Conservation (phyloP, 1,140 invertebrate species). For the Calliphora vicina region DNA sequence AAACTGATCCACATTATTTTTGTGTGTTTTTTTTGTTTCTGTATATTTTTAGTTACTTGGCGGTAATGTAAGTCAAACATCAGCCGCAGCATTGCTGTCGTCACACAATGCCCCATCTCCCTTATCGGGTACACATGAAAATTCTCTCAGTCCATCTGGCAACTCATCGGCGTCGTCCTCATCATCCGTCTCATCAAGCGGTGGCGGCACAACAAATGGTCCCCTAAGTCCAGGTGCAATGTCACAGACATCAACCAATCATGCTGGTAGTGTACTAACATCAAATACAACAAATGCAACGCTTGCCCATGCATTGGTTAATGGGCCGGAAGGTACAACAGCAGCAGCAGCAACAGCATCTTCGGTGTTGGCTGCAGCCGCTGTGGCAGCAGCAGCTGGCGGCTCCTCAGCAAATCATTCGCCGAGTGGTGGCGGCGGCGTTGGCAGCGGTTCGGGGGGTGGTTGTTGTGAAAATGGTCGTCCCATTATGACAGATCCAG, state of each 20-base stretch:
- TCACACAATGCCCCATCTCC: conserved; percentile 51
- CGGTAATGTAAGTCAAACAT: conserved; percentile 39
- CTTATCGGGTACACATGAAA: conserved; percentile 67
- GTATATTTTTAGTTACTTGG: conserved; percentile 50
- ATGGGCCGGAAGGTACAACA: not conserved
- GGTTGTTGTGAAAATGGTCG: conserved; percentile 91
- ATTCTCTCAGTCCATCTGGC: conserved; percentile 70
- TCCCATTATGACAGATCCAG: conserved; percentile 92
- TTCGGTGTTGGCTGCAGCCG: conserved; percentile 42
- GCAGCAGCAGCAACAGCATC: not conserved
- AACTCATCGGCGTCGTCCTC: conserved; percentile 65
- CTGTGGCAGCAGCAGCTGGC: conserved; percentile 30
- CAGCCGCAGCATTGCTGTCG: conserved; percentile 16
- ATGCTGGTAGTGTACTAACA: conserved; percentile 44
- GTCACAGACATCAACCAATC: conserved; percentile 68
- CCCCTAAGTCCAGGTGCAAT: conserved; percentile 77
- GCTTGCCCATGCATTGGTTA: conserved; percentile 1
- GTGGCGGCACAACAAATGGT: conserved; percentile 64
- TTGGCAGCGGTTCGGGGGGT: not conserved
- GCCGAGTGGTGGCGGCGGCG: conserved; percentile 44
- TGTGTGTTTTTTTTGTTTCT: not conserved
- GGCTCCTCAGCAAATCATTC: conserved; percentile 39
- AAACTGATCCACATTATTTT: conserved; percentile 35
- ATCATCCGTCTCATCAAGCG: conserved; percentile 17
- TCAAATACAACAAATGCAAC: conserved; percentile 23